These are phyloP conservation scores for Ptychochromis oligacanthus DNA, from an alignment of 2,113 vertebrate genomes.

Conservation along the genomic window DNA sequence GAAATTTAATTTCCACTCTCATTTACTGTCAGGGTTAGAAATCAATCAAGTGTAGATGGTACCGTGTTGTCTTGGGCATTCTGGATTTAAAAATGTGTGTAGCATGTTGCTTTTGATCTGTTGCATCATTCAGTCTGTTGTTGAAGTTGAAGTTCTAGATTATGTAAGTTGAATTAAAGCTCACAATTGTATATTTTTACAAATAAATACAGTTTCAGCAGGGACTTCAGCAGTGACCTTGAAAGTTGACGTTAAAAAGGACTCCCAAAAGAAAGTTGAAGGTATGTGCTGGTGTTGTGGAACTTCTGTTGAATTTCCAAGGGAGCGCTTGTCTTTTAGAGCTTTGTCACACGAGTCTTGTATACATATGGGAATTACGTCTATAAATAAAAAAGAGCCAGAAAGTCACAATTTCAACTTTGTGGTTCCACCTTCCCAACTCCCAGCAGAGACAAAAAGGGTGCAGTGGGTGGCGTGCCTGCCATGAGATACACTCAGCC, in stretches of 20 bases:
- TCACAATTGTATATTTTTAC: neutral
- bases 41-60: neutral
- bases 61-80: neutral
- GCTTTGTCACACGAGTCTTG: neutral
- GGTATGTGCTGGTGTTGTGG: conserved; percentile 35
- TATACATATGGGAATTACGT: neutral
- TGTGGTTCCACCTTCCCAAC: neutral
- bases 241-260: conserved; percentile 28
- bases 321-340: neutral
- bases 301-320: too few relatives aligned
- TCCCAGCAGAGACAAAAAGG: neutral
- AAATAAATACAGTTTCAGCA: conserved; percentile 33
- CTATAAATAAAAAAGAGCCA: neutral
- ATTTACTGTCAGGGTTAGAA: neutral
- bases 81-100: neutral
- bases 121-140: neutral
- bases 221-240: conserved; percentile 6
- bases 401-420: neutral
- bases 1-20: neutral
- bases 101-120: conserved; percentile 21
- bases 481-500: neutral
- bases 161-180: neutral
- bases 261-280: conserved; percentile 32
- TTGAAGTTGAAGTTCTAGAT: neutral
- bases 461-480: neutral